phyloP scores from a whole-genome alignment of 2,888 invertebrate genomes.

The Megalurothrips usitatus region DNA sequence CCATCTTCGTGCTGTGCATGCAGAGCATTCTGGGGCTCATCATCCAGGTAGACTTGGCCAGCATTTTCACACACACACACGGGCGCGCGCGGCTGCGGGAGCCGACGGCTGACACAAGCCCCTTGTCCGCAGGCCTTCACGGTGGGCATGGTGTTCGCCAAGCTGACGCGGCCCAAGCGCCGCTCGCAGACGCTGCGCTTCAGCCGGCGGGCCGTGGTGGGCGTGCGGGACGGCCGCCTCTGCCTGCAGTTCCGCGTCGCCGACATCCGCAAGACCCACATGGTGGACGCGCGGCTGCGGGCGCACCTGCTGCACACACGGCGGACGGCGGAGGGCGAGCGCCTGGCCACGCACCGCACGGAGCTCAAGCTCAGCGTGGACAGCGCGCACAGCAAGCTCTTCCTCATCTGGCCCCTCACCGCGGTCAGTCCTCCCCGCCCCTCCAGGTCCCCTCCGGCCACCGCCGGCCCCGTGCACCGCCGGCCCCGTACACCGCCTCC shows the following conservation, averaged over 20 bases:
- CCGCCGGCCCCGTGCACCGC: constrained; percentile 36
- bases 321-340: constrained; percentile 4
- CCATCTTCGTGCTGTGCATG: constrained; percentile 72
- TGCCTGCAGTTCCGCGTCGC: constrained; percentile 77
- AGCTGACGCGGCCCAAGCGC: constrained; percentile 71
- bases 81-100: too few relatives aligned
- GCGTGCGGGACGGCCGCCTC: constrained; percentile 70
- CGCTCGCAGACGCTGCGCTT: constrained; percentile 74
- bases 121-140: constrained; percentile 54
- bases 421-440: too few relatives aligned
- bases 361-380: constrained; percentile 24
- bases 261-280: constrained; percentile 65
- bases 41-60: constrained; percentile 44
- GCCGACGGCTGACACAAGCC: constrained; percentile 38
- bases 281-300: constrained; percentile 54
- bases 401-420: constrained; percentile 20
- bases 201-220: constrained; percentile 59
- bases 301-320: constrained; percentile 15
- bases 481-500: constrained; percentile 25
- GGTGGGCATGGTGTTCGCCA: constrained; percentile 67
- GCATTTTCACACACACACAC: too few relatives aligned
- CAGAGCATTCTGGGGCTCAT: constrained; percentile 67
- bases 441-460: neutral
- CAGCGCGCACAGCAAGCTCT: constrained; percentile 15
- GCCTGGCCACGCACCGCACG: neutral